Base-by-base conservation (phyloP, 2,797 vertebrate species). In the Sparidentex hasta region DNA sequence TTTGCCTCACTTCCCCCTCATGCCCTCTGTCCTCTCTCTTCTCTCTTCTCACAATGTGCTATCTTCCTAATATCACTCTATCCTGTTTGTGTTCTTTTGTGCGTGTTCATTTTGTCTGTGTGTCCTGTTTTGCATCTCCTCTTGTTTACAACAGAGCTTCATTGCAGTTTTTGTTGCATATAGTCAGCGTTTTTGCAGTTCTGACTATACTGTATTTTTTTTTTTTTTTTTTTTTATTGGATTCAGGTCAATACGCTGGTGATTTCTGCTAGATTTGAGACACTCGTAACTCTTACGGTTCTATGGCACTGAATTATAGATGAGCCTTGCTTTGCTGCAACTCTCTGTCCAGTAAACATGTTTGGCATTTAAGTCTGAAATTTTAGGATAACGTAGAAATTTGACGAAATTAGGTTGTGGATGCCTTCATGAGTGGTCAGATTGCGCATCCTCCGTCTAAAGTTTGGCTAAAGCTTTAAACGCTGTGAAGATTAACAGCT, bases 91-190 rank as follows among this genome's bases (percentile, higher is more conserved):
- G 14, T 52, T 70, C 44, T 47, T 73, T 48, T 74, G 5, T 63
- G 25, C 3, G 25, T 25, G 25, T 25, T 27, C 27, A n/a, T n/a
- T 27, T 27, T 25, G 25, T 25, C 25, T 3, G 47, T 82, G 56
- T 73, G 13, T 82, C 57, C 56, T 58, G 25, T 54, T 86, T 57
- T 86, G 74, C 70, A 64, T 76, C 50, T 68, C 27, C 27, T 85
- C 3, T 76, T 67, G 50, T 82, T 72, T 46, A 80, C 61, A 58
- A 61, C 65, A 83, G 29, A 81, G 88, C 85, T 91, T 87, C 23
- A 27, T 71, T 81, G 81, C 75, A 47, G 27, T 66, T 78, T 77
- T 78, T 87, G 80, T 80, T 46, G 70, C 76, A 61, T 67, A 56
- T 9, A 70, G 64, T 50, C 47, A 64, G 86, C 68, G 12, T 78